Evolutionary conservation across 2,113 vertebrate species (phyloP).

Genomic region (Ameiurus melas): DNA sequence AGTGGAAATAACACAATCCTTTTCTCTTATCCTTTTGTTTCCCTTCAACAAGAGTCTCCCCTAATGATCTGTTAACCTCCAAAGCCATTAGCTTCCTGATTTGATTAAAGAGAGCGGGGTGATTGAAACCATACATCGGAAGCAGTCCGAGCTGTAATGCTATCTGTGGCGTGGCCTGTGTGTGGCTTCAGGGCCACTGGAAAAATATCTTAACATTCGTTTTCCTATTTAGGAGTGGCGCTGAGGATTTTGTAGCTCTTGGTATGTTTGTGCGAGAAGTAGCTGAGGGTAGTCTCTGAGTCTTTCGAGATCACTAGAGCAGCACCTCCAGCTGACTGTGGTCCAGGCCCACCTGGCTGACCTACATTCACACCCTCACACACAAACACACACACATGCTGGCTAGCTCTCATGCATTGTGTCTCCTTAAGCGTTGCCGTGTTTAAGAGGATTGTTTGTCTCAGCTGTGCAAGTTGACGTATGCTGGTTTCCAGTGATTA

Average conservation of each 20-base stretch:
- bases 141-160: conserved; percentile 18
- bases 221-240: conserved; percentile 24
- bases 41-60: conserved; percentile 37
- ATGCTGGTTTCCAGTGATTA: conserved; percentile 19
- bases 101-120: conserved; percentile 50
- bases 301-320: conserved; percentile 1
- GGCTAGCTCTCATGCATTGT: background rate
- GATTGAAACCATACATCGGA: conserved; percentile 49
- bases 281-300: conserved; percentile 1
- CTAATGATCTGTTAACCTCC: conserved; percentile 43
- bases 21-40: conserved; percentile 48
- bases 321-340: conserved; percentile 61
- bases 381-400: conserved; percentile 9
- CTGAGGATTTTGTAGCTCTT: background rate
- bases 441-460: background rate
- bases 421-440: background rate
- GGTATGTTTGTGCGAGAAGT: conserved; percentile 11
- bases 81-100: conserved; percentile 55
- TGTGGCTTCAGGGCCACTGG: conserved; percentile 25
- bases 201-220: conserved; percentile 31
- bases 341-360: conserved; percentile 69
- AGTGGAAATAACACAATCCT: conserved; percentile 35
- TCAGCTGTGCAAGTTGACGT: conserved; percentile 14
- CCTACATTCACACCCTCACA: conserved; percentile 60
- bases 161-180: conserved; percentile 8